Percentiles rank a stretch among this genome's conserved stretches.
phyloP scores from a whole-genome alignment of 2,113 vertebrate species.

The Egretta garzetta region DNA sequence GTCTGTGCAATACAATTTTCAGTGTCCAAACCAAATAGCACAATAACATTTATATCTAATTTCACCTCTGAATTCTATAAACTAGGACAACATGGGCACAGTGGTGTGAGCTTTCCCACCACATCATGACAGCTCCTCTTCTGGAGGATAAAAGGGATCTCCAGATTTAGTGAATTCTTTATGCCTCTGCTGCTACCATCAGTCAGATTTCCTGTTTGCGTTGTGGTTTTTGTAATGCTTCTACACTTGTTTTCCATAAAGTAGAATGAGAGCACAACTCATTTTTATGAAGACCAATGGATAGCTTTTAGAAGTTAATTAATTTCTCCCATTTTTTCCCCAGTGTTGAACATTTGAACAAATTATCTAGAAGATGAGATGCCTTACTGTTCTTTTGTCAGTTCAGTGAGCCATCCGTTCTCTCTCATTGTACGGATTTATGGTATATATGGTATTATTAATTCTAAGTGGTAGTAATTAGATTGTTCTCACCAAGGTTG shows the following conservation, averaged over 20 bases:
- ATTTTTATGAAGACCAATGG: neutral
- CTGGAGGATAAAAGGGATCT: neutral
- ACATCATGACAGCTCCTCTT: neutral
- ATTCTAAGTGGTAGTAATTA: neutral
- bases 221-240: neutral
- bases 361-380: neutral
- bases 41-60: neutral
- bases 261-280: neutral
- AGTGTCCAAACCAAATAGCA: neutral
- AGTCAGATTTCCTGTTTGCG: neutral
- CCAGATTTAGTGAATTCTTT: neutral
- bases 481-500: neutral
- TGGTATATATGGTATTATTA: neutral
- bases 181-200: neutral
- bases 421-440: neutral
- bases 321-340: neutral
- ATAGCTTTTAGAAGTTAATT: neutral
- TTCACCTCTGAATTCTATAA: neutral
- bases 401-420: neutral
- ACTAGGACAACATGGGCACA: rapidly evolving
- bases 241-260: neutral
- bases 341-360: neutral
- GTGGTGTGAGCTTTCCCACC: neutral
- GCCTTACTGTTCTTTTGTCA: neutral
- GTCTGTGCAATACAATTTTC: neutral